These are phyloP conservation scores for Dicrurus megarhynchus DNA, from an alignment of 2,113 vertebrate genomes.

Conservation along the genomic window DNA sequence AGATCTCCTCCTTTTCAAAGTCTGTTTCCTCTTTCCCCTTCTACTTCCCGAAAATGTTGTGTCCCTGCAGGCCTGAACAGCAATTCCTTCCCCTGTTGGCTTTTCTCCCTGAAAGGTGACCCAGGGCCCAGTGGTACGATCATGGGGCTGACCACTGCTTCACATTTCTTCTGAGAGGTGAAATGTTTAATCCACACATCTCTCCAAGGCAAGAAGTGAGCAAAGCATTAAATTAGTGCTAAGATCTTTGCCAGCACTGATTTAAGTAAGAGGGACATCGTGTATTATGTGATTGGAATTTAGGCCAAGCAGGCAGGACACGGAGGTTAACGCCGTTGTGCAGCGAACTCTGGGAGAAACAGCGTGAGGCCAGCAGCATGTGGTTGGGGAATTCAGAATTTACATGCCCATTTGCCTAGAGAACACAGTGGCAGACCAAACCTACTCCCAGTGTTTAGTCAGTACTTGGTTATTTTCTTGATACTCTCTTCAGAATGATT, in stretches of 20 bases:
- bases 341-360: neutral
- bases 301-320: neutral
- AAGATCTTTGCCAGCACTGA: slow-evolving; percentile 5
- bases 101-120: neutral
- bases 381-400: neutral
- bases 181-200: slow-evolving; percentile 5
- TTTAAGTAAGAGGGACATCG: neutral
- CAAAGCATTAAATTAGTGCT: slow-evolving; percentile 4
- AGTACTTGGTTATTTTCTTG: neutral
- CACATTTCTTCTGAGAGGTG: neutral
- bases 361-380: neutral
- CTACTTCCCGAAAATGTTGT: neutral
- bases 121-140: neutral
- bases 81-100: neutral
- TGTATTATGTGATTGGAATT: neutral
- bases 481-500: neutral
- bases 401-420: neutral
- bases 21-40: neutral
- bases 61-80: neutral
- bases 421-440: neutral
- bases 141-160: neutral
- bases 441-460: neutral
- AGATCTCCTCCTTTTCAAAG: neutral
- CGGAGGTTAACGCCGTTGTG: accelerated
- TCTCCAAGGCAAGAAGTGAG: neutral